Base-by-base conservation (phyloP, 2,888 invertebrate species). In the Drosophila mimetica region DNA sequence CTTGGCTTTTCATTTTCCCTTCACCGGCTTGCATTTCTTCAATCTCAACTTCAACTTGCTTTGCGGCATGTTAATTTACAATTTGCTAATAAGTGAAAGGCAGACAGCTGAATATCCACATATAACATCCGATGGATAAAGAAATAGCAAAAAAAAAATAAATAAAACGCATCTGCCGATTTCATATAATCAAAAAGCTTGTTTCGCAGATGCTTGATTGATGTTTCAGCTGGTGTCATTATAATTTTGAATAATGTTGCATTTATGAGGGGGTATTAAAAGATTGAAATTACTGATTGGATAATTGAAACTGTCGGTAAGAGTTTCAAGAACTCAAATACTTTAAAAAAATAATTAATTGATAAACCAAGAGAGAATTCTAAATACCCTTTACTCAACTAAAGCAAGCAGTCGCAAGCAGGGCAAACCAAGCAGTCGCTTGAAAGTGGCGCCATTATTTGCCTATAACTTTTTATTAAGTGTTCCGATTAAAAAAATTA, bases 51-150 rank as follows among this genome's bases (percentile, higher is more conserved):
- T 42, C 4, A 25, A 67, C 59, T 76, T 65, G 70, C 70, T 67
- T 71, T 71, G 82, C 67, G 71, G 76, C 71, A 78, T 82, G 84
- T 86, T 83, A 80, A 86, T 86, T 77, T 71, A 76, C 72, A 69
- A 70, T 86, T 86, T 70, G 85, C 78, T 84, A 84, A 81, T 84
- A 84, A 80, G 74, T 80, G 81, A 80, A 84, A 82, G 84, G 84
- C 80, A 57, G 48, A 22, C 50, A 50, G 60, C 28, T 44, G 60
- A 30, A 34, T 47, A 52, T 39, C 44, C 54, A 46, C 51, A 22
- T 37, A 46, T 30, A 46, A 59, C 60, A 32, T 44, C 2, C 64
- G 50, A 42, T 63, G 30, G 63, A 22, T 50, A 50, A 44, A 42
- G 41, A 61, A 41, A 58, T 39, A 42, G 7, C 44, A 41, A 41